Percentiles rank a stretch among this genome's conserved stretches.
These are phyloP conservation scores for Zophobas morio DNA, from an alignment of 1,140 invertebrate species.

Conservation along the genomic window DNA sequence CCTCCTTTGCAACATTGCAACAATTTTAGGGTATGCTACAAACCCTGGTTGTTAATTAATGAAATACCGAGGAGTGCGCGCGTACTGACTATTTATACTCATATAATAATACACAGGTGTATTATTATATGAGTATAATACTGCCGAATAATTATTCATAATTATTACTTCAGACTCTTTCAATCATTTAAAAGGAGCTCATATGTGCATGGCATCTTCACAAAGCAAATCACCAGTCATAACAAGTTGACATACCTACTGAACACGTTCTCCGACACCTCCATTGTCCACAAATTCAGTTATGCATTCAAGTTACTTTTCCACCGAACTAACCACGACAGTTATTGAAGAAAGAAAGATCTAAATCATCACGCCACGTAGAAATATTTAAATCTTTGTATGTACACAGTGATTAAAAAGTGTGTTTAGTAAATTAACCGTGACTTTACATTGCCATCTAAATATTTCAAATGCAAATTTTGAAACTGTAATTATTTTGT, in stretches of 20 bases:
- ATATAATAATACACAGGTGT: conserved; percentile 45
- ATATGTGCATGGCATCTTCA: conserved; percentile 12
- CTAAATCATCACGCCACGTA: conserved; percentile 18
- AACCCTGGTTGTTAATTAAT: too few species aligned
- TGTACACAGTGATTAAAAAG: neutral
- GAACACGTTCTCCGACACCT: conserved; percentile 35
- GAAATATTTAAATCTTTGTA: neutral
- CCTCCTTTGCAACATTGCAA: too few species aligned
- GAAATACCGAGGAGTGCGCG: too few species aligned
- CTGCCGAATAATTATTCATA: conserved; percentile 51
- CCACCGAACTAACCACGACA: conserved; percentile 30
- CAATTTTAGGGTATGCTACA: too few species aligned
- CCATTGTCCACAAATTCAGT: conserved; percentile 35
- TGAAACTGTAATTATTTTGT: too few species aligned
- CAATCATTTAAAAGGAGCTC: conserved; percentile 34
- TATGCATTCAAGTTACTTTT: conserved; percentile 35
- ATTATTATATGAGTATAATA: conserved; percentile 46
- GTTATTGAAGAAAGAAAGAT: conserved; percentile 20
- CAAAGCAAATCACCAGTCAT: conserved; percentile 42
- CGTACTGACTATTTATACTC: conserved; percentile 1
- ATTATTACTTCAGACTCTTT: conserved; percentile 29
- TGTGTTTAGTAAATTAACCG: neutral
- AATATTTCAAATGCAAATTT: too few species aligned
- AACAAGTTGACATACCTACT: conserved; percentile 38
- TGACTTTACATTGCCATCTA: too few species aligned